A percentile compares a stretch with the other conserved stretches of the same genome.
Evolutionary conservation across 2,113 vertebrate genomes (phyloP).

Genomic region (Nanger granti): DNA sequence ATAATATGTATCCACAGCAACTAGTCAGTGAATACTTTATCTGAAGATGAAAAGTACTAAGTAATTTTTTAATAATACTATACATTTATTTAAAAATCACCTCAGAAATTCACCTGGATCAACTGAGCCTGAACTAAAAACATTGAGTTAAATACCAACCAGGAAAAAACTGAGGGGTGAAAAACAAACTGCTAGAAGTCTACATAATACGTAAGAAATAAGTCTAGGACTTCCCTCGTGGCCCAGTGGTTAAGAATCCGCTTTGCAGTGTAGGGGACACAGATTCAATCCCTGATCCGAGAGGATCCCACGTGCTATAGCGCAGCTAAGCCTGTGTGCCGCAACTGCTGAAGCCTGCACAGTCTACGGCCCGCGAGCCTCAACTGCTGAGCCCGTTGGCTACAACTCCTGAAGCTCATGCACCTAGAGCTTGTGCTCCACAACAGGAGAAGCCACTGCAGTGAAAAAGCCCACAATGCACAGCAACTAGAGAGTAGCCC

Average conservation of each 20-base stretch:
- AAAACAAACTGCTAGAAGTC: neutral
- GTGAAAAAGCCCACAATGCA: neutral
- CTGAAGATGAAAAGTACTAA: neutral
- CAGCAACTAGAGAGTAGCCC: neutral
- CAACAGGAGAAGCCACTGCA: neutral
- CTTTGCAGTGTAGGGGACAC: neutral
- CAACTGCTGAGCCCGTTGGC: neutral
- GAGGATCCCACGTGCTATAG: neutral
- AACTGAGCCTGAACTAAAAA: neutral
- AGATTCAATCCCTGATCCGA: neutral
- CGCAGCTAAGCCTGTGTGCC: neutral
- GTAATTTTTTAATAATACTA: neutral
- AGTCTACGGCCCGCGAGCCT: neutral
- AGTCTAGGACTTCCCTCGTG: neutral
- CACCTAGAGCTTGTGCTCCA: neutral
- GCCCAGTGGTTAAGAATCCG: neutral
- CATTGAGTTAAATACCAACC: neutral
- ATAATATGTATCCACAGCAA: neutral
- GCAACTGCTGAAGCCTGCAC: neutral
- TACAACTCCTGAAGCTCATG: neutral
- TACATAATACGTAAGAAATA: neutral
- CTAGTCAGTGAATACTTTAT: neutral
- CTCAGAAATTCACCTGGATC: neutral
- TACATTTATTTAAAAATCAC: conserved; percentile 6
- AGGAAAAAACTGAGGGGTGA: neutral